Evolutionary conservation across 2,113 vertebrate genomes (phyloP).

Genomic region (Origma solitaria): DNA sequence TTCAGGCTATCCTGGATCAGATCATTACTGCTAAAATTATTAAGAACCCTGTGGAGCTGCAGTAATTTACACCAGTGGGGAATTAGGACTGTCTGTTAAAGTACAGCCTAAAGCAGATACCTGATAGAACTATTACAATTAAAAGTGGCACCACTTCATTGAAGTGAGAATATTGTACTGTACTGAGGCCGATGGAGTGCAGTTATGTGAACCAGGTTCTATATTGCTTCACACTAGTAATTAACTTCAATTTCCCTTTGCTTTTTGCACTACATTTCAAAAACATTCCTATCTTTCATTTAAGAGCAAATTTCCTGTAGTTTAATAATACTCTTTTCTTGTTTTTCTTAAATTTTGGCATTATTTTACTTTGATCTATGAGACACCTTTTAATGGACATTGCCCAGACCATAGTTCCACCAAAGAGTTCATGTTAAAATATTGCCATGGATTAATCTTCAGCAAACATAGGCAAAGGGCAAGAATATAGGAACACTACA

Average conservation of each 20-base stretch:
- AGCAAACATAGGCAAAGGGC: neutral
- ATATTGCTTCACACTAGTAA: neutral
- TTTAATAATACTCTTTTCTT: neutral
- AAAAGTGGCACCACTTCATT: neutral
- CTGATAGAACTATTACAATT: neutral
- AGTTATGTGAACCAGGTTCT: neutral
- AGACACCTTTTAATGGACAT: neutral
- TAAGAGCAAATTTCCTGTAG: neutral
- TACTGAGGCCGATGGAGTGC: neutral
- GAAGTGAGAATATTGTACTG: neutral
- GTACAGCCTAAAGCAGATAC: neutral
- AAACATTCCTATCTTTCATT: neutral
- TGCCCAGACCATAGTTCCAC: neutral
- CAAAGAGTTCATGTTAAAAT: neutral
- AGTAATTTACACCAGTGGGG: neutral
- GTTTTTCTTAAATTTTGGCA: neutral
- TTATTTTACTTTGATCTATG: neutral
- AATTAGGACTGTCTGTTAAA: neutral
- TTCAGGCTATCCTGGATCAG: neutral
- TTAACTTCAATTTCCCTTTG: neutral
- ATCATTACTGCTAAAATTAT: neutral
- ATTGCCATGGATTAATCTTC: neutral
- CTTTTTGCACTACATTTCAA: neutral
- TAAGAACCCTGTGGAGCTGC: neutral
- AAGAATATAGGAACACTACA: neutral